Evolutionary conservation across 2,113 vertebrate genomes (phyloP), one percentile per base, ranked within the genome.

Genomic region (Siniperca chuatsi): DNA sequence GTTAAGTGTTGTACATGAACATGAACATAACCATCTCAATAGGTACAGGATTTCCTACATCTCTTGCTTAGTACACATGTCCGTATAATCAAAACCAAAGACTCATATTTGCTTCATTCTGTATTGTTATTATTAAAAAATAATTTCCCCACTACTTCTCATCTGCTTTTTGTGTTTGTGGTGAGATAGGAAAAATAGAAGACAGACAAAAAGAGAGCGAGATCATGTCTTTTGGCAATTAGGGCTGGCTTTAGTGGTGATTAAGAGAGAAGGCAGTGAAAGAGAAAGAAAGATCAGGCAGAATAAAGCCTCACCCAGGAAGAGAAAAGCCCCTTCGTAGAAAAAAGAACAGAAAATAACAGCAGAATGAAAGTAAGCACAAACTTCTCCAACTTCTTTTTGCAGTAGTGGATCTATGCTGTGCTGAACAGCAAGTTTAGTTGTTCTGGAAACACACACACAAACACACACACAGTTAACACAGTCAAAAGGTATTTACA

Each of bases 41-140:
- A 55, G 1, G 46, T 23, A 40, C 37, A 35, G 12, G 15, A 64
- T 58, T 50, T 44, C 65, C 25, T 21, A 54, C 2, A 29, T 12
- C 85, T 86, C 81, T 11, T 42, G 66, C 60, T 42, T 21, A 20
- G 5, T 40, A 4, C 25, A 21, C 50, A 1, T 90, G 91, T 88
- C 92, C 82, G 75, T 84, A 95, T 82, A 91, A 92, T 94, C 92
- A 94, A 93, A 93, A 92, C 73, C 44, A 35, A 72, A 79, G 12
- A 83, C 40, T 87, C 84, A 90, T 90, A 67, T 91, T 87, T 93
- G 73, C 91, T 91, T 85, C 87, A 92, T 91, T 93, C 90, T 91
- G 91, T 75, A 48, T 6, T 33, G 78, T 88, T 87, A 89, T 74
- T 86, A 88, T 95, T 92, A 93, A 95, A 94, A 85, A 88, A 90